phyloP scores from a whole-genome alignment of 2,888 invertebrate genomes.

The Eupithecia exiguata region DNA sequence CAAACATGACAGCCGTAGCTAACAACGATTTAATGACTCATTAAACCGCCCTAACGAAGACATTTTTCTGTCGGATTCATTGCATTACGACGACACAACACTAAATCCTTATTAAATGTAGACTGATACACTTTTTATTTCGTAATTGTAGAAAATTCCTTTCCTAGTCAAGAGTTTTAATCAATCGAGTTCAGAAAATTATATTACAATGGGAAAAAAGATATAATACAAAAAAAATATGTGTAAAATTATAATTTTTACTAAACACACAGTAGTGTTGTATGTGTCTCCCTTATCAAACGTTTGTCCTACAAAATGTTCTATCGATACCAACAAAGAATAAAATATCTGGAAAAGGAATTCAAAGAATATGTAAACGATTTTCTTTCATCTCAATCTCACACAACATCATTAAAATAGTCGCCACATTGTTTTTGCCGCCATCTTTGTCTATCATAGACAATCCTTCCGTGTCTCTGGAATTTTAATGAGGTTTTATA shows the following conservation, averaged over 20 bases:
- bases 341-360: background rate
- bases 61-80: constrained; percentile 31
- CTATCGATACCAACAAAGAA: background rate
- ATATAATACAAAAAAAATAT: background rate
- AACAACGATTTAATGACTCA: constrained; percentile 32
- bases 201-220: background rate
- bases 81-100: constrained; percentile 29
- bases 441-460: constrained; percentile 46
- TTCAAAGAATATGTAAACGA: constrained; percentile 3
- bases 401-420: constrained; percentile 39
- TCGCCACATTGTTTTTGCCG: constrained; percentile 52
- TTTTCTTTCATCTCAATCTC: constrained; percentile 10
- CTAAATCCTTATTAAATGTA: constrained; percentile 31
- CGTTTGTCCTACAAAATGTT: background rate
- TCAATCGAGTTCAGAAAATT: background rate
- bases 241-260: no score
- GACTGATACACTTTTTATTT: constrained; percentile 10
- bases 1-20: constrained; percentile 32
- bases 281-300: background rate
- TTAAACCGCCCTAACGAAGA: constrained; percentile 30
- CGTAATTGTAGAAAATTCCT: constrained; percentile 10
- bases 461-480: constrained; percentile 55
- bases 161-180: background rate
- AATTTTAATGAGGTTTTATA: constrained; percentile 65
- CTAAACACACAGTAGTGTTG: background rate